Evolutionary conservation across 2,797 vertebrate genomes (phyloP), one percentile per base, ranked within the genome.

Genomic region (Eidolon dupreanum): DNA sequence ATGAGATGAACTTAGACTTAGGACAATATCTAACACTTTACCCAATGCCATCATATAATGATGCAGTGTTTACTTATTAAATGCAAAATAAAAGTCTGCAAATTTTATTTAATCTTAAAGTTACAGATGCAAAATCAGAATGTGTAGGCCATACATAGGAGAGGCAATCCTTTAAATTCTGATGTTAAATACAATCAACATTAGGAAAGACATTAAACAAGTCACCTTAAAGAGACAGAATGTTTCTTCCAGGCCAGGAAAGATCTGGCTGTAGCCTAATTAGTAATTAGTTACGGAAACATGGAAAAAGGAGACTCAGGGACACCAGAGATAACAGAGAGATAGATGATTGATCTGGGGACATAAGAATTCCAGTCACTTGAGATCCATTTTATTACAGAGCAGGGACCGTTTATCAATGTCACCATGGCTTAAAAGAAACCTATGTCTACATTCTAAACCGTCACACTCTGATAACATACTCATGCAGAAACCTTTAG

Each of bases 101-200:
- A 16, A 53, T 78, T 63, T 65, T 49, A 79, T 33, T 86, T 65
- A 51, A 90, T 33, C 28, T 66, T 33, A 65, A 73, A 71, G 28
- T 81, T 31, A 82, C 15, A n/a, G 36, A 28, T 36, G 49, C 46
- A 90, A 94, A 97, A 38, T 24, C 33, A 86, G 53, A 75, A 55
- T 81, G 33, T 51, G 11, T 46, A 28, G 38, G 38, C 49, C 38
- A 83, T 51, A 61, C 8, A 59, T 0, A 82, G 31, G 41, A 61
- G 19, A 73, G 36, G 24, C 43, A 28, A 33, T 33, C 24, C 24
- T 75, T 7, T 75, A 59, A 94, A 89, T 26, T 55, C 36, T 74
- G 36, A 86, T 16, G 28, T 65, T 92, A 81, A 84, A 41, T 84
- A 88, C 94, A 66, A 77, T 87, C 36, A 91, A 46, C 53, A 79